phyloP scores from a whole-genome alignment of 2,113 vertebrate species.

The Perca flavescens region DNA sequence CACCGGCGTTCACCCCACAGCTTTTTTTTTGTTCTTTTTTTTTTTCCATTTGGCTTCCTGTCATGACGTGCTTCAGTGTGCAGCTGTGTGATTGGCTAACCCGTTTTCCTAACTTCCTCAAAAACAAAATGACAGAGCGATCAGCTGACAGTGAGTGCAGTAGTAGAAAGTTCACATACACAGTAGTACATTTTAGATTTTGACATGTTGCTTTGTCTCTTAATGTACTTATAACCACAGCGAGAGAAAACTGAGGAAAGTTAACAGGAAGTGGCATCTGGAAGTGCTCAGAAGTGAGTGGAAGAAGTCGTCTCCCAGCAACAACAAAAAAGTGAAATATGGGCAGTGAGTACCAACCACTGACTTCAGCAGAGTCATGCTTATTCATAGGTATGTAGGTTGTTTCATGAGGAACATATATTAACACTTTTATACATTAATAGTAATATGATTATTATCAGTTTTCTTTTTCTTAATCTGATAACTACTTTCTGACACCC shows the following conservation, averaged over 20 bases:
- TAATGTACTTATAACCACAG: not conserved
- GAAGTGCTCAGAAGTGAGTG: constrained; percentile 37
- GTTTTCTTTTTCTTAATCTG: not conserved
- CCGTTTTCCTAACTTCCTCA: constrained; percentile 68
- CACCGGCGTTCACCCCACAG: not conserved
- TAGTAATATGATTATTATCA: not conserved
- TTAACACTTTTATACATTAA: not conserved
- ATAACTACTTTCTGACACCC: not conserved
- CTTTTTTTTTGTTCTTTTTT: not conserved
- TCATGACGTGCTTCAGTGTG: constrained; percentile 42
- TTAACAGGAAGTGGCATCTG: constrained; percentile 56
- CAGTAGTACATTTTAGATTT: not conserved
- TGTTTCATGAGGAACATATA: not conserved
- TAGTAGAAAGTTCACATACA: not conserved
- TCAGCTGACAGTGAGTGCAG: constrained; percentile 57
- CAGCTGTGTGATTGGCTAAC: constrained; percentile 67
- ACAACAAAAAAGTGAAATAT: constrained; percentile 56
- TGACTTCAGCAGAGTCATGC: constrained; percentile 56
- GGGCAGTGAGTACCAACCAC: constrained; percentile 65
- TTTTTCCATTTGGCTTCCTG: constrained; percentile 59
- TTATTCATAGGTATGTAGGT: constrained; percentile 69
- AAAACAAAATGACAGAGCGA: constrained; percentile 68
- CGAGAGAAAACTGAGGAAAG: constrained; percentile 41
- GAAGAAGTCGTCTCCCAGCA: constrained; percentile 31
- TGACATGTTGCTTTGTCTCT: not conserved